Evolutionary conservation across 2,113 vertebrate species (phyloP).

Genomic region (Tinamus guttatus): DNA sequence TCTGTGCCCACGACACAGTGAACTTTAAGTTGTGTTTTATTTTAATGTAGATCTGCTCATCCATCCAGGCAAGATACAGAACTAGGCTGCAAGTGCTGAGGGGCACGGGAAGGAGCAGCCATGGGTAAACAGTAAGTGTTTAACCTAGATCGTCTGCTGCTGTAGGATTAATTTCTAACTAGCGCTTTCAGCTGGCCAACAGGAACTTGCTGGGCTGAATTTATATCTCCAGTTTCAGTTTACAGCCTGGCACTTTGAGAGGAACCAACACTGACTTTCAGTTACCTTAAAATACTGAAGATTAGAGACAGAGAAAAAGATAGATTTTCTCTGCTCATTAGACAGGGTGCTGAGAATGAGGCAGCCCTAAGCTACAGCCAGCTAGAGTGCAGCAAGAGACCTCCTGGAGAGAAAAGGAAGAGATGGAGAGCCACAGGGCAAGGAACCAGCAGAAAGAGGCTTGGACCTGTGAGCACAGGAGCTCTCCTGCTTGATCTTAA

Average conservation of each 20-base stretch:
- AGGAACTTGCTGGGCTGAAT: conserved; percentile 25
- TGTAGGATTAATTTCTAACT: conserved; percentile 43
- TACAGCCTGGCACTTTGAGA: background rate
- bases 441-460: background rate
- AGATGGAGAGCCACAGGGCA: background rate
- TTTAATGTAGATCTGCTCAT: background rate
- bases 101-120: conserved; percentile 11
- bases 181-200: conserved; percentile 4
- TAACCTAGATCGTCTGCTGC: conserved; percentile 38
- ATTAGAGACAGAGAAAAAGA: background rate
- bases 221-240: conserved; percentile 23
- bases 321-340: background rate
- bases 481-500: background rate
- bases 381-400: background rate
- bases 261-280: background rate
- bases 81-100: background rate
- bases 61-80: background rate
- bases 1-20: background rate
- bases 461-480: background rate
- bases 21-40: background rate
- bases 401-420: background rate
- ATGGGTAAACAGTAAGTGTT: background rate
- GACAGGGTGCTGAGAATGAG: background rate
- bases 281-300: background rate
- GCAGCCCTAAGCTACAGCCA: background rate